phyloP scores from a whole-genome alignment of 2,888 invertebrate species.

The Parnassius glacialis region DNA sequence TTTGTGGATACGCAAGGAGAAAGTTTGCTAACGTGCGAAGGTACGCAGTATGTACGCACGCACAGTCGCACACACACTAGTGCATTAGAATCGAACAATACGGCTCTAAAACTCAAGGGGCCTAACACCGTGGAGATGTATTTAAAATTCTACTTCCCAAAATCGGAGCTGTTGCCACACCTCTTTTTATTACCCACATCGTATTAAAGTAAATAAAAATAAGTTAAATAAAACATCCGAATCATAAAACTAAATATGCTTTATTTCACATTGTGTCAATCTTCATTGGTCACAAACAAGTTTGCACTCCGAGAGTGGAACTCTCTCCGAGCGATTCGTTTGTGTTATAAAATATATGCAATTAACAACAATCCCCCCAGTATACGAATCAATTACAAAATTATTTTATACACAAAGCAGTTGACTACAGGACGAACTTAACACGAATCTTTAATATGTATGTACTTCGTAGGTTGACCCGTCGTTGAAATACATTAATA shows the following conservation, averaged over 20 bases:
- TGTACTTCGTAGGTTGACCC: too few relatives aligned
- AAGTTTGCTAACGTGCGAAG: too few relatives aligned
- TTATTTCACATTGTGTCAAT: constrained; percentile 77
- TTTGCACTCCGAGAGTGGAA: constrained; percentile 63
- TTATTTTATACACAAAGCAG: constrained; percentile 45
- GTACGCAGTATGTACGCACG: too few relatives aligned
- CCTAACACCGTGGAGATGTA: too few relatives aligned
- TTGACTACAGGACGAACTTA: constrained; percentile 29
- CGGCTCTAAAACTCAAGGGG: too few relatives aligned
- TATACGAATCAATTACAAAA: constrained; percentile 55
- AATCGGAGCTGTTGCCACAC: too few relatives aligned
- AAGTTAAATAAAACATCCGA: constrained; percentile 41
- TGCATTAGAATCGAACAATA: too few relatives aligned
- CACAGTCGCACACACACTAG: too few relatives aligned
- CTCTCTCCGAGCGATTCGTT: constrained; percentile 54
- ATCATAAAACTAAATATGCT: constrained; percentile 76
- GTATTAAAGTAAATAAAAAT: not conserved
- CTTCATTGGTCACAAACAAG: constrained; percentile 75
- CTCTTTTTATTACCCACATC: too few relatives aligned
- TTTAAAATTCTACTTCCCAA: too few relatives aligned
- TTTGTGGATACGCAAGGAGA: too few relatives aligned
- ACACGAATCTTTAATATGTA: constrained; percentile 19
- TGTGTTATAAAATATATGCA: constrained; percentile 75
- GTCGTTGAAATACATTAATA: too few relatives aligned
- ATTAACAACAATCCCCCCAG: constrained; percentile 66